These are phyloP conservation scores for Chrysotoxum bicinctum DNA, from an alignment of 2,888 invertebrate genomes.

Conservation along the genomic window DNA sequence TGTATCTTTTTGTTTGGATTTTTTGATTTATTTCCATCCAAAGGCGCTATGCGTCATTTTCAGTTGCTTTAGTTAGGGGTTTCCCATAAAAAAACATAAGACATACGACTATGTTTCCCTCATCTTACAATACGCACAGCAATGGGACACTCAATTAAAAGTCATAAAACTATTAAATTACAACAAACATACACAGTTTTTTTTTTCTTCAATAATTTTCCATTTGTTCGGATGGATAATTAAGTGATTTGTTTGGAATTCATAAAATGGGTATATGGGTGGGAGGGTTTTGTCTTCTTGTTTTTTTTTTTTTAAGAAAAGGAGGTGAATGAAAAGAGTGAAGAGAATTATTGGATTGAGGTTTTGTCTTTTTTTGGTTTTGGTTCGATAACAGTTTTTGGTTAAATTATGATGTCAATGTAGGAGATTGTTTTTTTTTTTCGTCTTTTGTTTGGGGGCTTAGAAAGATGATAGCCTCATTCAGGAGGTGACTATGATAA, in stretches of 20 bases:
- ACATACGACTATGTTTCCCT: slow-evolving; percentile 3
- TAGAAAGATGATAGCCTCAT: slow-evolving; percentile 64
- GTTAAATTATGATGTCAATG: slow-evolving; percentile 69
- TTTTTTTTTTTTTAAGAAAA: slow-evolving; percentile 21
- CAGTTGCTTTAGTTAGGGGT: slow-evolving; percentile 48
- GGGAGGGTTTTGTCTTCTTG: background rate
- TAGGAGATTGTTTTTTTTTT: slow-evolving; percentile 26
- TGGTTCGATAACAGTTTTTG: slow-evolving; percentile 4
- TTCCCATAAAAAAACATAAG: slow-evolving; percentile 59
- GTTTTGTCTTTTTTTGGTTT: background rate
- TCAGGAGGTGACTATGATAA: slow-evolving; percentile 57
- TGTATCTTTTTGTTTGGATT: slow-evolving; percentile 5
- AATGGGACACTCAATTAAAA: slow-evolving; percentile 72
- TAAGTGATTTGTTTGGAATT: slow-evolving; percentile 70
- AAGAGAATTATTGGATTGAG: background rate
- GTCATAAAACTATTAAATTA: slow-evolving; percentile 71
- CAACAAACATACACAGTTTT: slow-evolving; percentile 36
- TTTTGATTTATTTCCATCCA: slow-evolving; percentile 60
- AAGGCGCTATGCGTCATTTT: slow-evolving; percentile 71
- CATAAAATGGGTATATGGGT: slow-evolving; percentile 36
- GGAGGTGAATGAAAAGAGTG: slow-evolving; percentile 24
- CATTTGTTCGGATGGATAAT: slow-evolving; percentile 56
- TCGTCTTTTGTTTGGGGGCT: background rate
- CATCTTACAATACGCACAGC: slow-evolving; percentile 24
- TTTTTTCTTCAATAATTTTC: slow-evolving; percentile 4